Base-by-base conservation (phyloP, 1,140 invertebrate species). In the Planococcus citri region DNA sequence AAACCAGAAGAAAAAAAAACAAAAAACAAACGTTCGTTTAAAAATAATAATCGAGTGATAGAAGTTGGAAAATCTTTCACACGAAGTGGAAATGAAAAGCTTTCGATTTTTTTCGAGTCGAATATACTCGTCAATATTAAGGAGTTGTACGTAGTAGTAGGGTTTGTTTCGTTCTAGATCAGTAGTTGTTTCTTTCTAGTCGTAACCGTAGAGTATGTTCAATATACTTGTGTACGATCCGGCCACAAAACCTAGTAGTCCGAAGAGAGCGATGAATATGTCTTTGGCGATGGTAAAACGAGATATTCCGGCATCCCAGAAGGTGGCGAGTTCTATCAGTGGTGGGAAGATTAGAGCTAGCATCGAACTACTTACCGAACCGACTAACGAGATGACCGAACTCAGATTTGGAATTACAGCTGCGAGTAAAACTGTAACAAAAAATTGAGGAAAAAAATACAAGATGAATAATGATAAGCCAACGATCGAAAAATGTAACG, bases 261-360 rank as follows among this genome's bases (percentile, higher is more conserved):
- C 90, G 75, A 92, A 88, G 0, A 87, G 70, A 10, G 90, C 82
- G 41, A 93, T 89, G 0, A 77, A 71, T 58, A 88, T 73, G 79
- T 92, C 86, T 76, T 90, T 90, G 82, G 83, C 85, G 3, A 89
- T 76, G 61, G 82, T 80, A 83, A 84, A 82, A 73, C 78, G 80
- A 12, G 85, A 86, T 58, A 86, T 80, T 21, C 84, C 82, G 60
- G 84, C 80, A 4, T 86, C 82, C 83, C 86, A 89, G 74, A 87
- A 87, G 1, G 87, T 89, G 25, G 94, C 82, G n/a, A 94, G 87
- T 77, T 97, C 91, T 70, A 97, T 89, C 17, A 94, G 78, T 0
- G 94, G 91, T 67, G 94, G 94, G 73, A 95, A 92, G 73, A 97
- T 92, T 0, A 96, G 80, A 0, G 94, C 92, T 69, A 96, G 81